Evolutionary conservation across 2,113 vertebrate genomes (phyloP), one percentile per base, ranked within the genome.

Genomic region (Dryoscopus gambensis): DNA sequence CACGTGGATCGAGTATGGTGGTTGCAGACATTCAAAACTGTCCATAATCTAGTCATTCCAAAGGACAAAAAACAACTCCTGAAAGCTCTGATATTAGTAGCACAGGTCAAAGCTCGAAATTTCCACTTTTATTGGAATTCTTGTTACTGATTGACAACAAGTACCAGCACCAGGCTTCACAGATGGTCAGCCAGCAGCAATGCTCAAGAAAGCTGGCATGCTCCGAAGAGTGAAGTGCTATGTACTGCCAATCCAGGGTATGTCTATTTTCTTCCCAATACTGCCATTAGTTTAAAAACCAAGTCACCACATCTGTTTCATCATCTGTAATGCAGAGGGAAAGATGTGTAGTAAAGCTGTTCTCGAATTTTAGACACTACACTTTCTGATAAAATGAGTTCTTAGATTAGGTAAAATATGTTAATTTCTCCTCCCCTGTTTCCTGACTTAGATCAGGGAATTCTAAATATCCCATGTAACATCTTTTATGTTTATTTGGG

Each of bases 121-220:
- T 63, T 63, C 86, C 42, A 55, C 50, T 53, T 86, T 65, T 42
- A 35, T 10, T 74, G 9, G n/a, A 71, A 71, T 21, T 39, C 17
- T 23, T 49, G 85, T 87, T 89, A 87, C 74, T 94, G n/a, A 76
- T 73, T 84, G 62, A 87, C 81, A 87, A 17, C 33, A 84, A 84
- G 56, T 18, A 59, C 27, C 64, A 89, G 47, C 39, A 92, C 25
- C 50, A 62, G 31, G 39, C 69, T 94, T 94, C 69, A 91, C 62
- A 87, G 50, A 82, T 83, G 85, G 76, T n/a, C 84, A 93, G 74
- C 37, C 50, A 62, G 39, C 73, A 75, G 60, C 71, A 88, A 62
- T 0, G 3, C 25, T 75, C 49, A 73, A 62, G 50, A 71, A 64
- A 78, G 64, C 0, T 53, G 37, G 42, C 40, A 53, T 6, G 37